A percentile compares a stretch with the other conserved stretches of the same genome.
These are phyloP conservation scores for Lanistes nyassanus DNA, from an alignment of 1,140 invertebrate genomes.

Conservation along the genomic window DNA sequence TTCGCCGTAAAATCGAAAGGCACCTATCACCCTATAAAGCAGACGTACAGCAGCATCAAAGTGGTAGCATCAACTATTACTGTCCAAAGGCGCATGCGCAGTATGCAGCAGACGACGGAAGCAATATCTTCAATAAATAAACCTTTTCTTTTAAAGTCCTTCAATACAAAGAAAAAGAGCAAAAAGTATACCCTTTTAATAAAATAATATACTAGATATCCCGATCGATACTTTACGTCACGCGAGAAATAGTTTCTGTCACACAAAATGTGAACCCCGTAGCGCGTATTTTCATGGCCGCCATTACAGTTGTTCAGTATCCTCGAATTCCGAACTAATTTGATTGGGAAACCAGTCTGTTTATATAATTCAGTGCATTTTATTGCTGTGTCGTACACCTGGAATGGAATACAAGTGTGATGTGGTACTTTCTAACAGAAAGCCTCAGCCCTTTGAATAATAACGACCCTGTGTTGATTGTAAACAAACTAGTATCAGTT, in stretches of 20 bases:
- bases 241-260: constrained; percentile 24
- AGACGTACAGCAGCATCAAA: not conserved
- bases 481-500: constrained; percentile 8
- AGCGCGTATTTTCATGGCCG: constrained; percentile 48
- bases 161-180: not conserved
- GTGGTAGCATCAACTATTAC: constrained; percentile 27
- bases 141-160: not conserved
- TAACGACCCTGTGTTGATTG: constrained; percentile 13
- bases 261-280: constrained; percentile 43
- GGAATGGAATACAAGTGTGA: not conserved
- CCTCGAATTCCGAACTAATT: constrained; percentile 20
- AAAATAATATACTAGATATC: constrained; percentile 4
- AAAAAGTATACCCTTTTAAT: not conserved
- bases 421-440: not conserved
- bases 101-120: constrained; percentile 37
- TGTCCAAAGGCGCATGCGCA: constrained; percentile 40
- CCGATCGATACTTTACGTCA: constrained; percentile 18
- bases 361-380: not conserved
- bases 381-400: not conserved
- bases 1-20: constrained; percentile 12
- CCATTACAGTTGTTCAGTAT: constrained; percentile 36
- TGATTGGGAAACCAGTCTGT: not conserved
- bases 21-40: not conserved
- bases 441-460: not conserved
- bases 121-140: constrained; percentile 18